phyloP scores from a whole-genome alignment of 2,113 vertebrate genomes.

The Sinosuthora webbiana region DNA sequence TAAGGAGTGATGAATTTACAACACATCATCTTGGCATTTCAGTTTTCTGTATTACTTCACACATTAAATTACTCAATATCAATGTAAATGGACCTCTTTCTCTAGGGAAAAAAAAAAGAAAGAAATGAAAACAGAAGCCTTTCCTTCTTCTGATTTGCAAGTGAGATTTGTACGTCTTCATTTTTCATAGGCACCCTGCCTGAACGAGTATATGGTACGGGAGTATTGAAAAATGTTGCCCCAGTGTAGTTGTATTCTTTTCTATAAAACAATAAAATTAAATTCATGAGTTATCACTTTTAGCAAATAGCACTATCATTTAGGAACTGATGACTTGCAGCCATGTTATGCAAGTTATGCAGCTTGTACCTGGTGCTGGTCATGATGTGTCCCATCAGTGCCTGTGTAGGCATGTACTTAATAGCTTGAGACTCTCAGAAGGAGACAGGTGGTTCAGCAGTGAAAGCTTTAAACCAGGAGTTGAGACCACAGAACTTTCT shows the following conservation, averaged over 20 bases:
- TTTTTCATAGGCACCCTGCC: neutral
- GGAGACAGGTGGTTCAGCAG: neutral
- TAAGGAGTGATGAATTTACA: conserved; percentile 44
- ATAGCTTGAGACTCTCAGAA: neutral
- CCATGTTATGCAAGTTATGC: neutral
- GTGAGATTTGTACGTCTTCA: neutral
- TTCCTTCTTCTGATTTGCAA: neutral
- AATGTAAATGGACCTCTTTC: conserved; percentile 31
- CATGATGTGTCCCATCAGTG: neutral
- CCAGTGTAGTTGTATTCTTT: neutral
- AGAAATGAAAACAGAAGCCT: neutral
- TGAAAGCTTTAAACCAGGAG: neutral
- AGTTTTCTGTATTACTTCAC: conserved; percentile 42
- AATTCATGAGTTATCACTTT: neutral
- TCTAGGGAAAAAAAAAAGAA: neutral
- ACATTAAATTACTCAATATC: conserved; percentile 26
- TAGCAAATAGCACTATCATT: neutral
- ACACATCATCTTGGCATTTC: conserved; percentile 10
- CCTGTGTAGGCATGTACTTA: neutral
- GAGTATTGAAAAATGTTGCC: neutral
- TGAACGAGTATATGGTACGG: neutral
- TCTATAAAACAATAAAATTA: neutral
- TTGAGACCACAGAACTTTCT: neutral
- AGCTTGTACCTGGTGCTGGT: neutral
- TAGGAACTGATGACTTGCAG: neutral